Conservation (phyloP, 2,888 invertebrate species). For the Eupeodes latifasciatus region DNA sequence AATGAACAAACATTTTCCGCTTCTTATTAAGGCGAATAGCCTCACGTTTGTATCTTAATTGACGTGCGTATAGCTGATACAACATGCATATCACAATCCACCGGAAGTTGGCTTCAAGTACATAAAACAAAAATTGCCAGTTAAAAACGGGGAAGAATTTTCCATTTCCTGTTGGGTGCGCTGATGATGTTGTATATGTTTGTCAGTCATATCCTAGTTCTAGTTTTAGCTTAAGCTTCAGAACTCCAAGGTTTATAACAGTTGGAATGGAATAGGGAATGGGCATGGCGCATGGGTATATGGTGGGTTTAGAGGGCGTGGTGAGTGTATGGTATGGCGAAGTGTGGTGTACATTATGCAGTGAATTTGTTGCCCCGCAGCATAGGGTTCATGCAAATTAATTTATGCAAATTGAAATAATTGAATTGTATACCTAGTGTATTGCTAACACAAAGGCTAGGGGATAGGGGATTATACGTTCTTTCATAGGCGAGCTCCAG, state of each 20-base stretch:
- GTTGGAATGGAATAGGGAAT: not conserved
- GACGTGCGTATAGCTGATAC: constrained; percentile 19
- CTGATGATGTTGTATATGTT: no score
- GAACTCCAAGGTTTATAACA: not conserved
- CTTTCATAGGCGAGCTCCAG: not conserved
- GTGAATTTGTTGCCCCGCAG: constrained; percentile 49
- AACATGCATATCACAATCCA: constrained; percentile 23
- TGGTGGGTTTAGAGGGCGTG: not conserved
- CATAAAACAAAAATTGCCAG: constrained; percentile 18
- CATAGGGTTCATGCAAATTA: constrained; percentile 66
- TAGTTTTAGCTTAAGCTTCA: not conserved
- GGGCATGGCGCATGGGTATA: no score
- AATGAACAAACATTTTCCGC: constrained; percentile 51
- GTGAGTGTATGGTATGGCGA: no score
- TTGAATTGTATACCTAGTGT: constrained; percentile 47
- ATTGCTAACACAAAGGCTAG: not conserved
- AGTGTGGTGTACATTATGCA: constrained; percentile 3
- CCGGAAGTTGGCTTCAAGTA: constrained; percentile 27
- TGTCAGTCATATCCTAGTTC: not conserved
- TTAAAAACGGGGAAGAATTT: constrained; percentile 13
- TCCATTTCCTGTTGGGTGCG: constrained; percentile 10
- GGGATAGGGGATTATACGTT: not conserved
- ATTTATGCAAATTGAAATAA: constrained; percentile 65
- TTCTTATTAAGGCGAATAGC: constrained; percentile 34
- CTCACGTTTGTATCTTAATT: constrained; percentile 50